Conservation (phyloP, 2,888 invertebrate genomes). For the Heteromyza rotundicornis region DNA sequence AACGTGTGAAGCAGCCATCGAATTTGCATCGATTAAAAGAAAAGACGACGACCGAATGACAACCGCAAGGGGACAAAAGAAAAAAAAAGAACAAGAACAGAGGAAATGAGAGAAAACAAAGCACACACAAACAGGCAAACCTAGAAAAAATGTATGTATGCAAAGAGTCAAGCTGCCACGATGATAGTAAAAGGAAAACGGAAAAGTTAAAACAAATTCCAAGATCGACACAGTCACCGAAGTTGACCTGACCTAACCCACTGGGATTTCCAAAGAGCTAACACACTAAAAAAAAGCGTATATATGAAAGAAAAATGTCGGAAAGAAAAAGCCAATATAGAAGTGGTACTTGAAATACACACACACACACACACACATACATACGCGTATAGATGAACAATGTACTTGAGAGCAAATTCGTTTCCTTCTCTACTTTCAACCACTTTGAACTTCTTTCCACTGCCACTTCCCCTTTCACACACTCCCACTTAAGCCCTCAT, state of each 20-base stretch:
- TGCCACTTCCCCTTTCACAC: too few species aligned
- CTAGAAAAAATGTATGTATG: too few species aligned
- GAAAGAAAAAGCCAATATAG: not conserved
- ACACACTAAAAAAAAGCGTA: too few species aligned
- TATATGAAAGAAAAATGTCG: too few species aligned
- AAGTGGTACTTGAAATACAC: not conserved
- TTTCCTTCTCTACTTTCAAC: too few species aligned
- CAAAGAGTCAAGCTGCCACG: too few species aligned
- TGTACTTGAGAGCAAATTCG: not conserved
- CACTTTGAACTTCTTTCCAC: too few species aligned
- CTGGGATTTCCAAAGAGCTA: not conserved
- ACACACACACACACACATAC: not conserved
- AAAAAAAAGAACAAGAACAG: not conserved
- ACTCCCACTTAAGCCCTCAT: slow-evolving; percentile 10
- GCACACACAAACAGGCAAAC: too few species aligned
- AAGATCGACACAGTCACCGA: not conserved
- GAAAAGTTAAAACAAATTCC: not conserved
- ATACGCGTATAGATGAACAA: not conserved
- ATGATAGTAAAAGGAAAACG: too few species aligned
- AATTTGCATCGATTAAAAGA: not conserved
- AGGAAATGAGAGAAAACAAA: not conserved
- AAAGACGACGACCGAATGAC: not conserved
- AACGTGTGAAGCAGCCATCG: not conserved
- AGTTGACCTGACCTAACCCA: not conserved
- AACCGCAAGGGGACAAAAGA: too few species aligned